Conservation (phyloP, 2,888 invertebrate species). For the Orthonevra nobilis region DNA sequence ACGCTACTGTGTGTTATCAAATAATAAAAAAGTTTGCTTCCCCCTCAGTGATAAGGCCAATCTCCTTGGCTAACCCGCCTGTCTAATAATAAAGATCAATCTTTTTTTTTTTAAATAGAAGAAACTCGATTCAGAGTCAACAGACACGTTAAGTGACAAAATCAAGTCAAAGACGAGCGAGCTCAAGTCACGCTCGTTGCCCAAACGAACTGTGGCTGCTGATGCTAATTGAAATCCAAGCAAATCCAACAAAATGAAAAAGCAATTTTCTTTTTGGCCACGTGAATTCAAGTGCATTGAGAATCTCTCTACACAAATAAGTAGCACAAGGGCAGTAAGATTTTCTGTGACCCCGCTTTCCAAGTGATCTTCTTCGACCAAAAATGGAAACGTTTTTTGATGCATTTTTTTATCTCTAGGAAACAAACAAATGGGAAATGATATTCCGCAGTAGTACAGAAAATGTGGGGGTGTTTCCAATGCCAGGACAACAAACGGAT, state of each 20-base stretch:
- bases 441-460: neutral
- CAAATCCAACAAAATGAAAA: conserved; percentile 3
- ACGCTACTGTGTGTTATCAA: conserved; percentile 5
- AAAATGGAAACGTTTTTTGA: conserved; percentile 11
- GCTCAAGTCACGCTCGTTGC: conserved; percentile 42
- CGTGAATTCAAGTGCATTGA: conserved; percentile 32
- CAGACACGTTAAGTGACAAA: conserved; percentile 22
- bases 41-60: too few relatives aligned
- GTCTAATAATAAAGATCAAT: neutral
- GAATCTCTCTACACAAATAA: conserved; percentile 12
- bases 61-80: too few relatives aligned
- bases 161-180: conserved; percentile 21
- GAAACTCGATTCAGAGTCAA: neutral
- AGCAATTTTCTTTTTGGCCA: conserved; percentile 6
- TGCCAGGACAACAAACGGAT: neutral
- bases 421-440: neutral
- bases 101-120: neutral
- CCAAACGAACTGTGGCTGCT: conserved; percentile 39
- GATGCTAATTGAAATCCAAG: conserved; percentile 46
- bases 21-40: neutral
- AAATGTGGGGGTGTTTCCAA: neutral
- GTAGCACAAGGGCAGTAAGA: conserved; percentile 54
- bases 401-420: neutral
- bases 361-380: conserved; percentile 7
- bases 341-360: neutral